These are phyloP conservation scores for Falco peregrinus DNA, from an alignment of 2,797 vertebrate species.

Conservation along the genomic window DNA sequence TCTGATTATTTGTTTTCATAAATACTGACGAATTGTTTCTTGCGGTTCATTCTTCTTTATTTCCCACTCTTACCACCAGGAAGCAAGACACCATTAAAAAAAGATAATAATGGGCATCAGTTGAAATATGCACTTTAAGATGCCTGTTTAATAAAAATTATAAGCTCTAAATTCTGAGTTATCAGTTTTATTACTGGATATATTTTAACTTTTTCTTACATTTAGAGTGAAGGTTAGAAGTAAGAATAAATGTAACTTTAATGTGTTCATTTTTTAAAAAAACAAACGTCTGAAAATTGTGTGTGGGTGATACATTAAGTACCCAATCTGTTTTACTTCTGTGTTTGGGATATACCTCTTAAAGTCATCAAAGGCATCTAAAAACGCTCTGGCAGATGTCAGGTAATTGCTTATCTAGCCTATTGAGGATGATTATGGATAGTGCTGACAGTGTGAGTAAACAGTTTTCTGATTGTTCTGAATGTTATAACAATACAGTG, in stretches of 20 bases:
- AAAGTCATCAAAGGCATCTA: background rate
- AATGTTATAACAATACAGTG: background rate
- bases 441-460: background rate
- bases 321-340: background rate
- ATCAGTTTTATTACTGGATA: background rate
- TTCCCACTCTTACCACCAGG: background rate
- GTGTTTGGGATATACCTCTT: background rate
- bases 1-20: background rate
- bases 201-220: background rate
- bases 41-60: background rate
- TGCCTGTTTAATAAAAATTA: background rate
- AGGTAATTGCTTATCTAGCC: background rate
- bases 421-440: background rate
- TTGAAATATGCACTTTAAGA: background rate
- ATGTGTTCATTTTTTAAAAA: background rate
- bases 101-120: background rate
- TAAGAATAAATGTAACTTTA: background rate
- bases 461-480: background rate
- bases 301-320: background rate
- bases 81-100: background rate
- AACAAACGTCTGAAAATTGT: background rate
- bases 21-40: background rate
- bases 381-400: background rate
- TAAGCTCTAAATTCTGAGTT: background rate
- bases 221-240: background rate